Percentiles rank a stretch among this genome's conserved stretches.
Conservation (phyloP, 1,140 invertebrate genomes). For the Drosophila prosaltans region DNA sequence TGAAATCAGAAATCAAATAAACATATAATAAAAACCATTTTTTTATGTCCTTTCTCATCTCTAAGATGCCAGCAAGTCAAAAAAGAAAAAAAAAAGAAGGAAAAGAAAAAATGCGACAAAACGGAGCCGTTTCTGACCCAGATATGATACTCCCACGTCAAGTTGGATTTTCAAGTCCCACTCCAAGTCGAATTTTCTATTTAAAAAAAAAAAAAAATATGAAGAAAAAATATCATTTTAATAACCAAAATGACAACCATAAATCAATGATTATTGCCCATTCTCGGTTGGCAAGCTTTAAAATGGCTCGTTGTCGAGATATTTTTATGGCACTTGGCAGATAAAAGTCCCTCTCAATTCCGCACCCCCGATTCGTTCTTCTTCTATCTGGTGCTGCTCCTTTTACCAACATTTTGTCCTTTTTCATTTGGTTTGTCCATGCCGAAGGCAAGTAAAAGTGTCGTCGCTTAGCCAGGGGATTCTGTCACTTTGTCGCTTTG, state of each 20-base stretch:
- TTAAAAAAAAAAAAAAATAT: constrained; percentile 2
- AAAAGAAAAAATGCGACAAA: constrained; percentile 1
- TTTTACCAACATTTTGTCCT: constrained; percentile 11
- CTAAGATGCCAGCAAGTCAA: constrained; percentile 1
- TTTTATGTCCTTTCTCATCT: not conserved
- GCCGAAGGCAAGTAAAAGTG: constrained; percentile 28
- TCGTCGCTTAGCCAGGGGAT: constrained; percentile 64
- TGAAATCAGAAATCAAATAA: constrained; percentile 2
- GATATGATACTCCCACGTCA: constrained; percentile 44
- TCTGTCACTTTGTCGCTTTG: constrained; percentile 59
- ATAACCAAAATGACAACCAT: constrained; percentile 75
- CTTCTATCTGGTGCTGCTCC: not conserved
- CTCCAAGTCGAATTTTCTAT: constrained; percentile 37
- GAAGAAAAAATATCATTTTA: constrained; percentile 66
- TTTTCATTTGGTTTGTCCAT: constrained; percentile 13
- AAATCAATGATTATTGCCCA: constrained; percentile 81
- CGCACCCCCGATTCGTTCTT: not conserved
- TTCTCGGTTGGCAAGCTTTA: constrained; percentile 66
- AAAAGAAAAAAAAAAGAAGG: constrained; percentile 30
- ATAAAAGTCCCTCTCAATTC: constrained; percentile 54
- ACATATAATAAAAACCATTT: constrained; percentile 9
- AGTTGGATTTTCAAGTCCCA: constrained; percentile 1
- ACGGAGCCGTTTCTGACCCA: constrained; percentile 37
- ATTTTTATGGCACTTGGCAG: constrained; percentile 66
- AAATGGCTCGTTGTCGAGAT: constrained; percentile 67